These are phyloP conservation scores for Balearica regulorum DNA, from an alignment of 2,797 vertebrate species.

Conservation along the genomic window DNA sequence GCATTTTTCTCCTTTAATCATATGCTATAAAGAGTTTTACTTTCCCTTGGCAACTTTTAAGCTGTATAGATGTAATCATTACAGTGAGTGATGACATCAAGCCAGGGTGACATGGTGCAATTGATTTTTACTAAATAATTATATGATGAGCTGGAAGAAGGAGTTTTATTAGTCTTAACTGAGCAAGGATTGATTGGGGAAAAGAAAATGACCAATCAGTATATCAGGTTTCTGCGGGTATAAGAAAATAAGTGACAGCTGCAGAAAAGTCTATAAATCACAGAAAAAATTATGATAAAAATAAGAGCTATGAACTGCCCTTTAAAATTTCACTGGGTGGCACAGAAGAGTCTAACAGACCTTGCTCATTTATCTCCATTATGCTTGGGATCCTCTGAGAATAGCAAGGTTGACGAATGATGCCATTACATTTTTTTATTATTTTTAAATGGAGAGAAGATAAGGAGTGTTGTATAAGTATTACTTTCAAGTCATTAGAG, in stretches of 20 bases:
- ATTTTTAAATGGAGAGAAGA: constrained; percentile 36
- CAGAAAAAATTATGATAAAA: constrained; percentile 28
- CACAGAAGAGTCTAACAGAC: constrained; percentile 24
- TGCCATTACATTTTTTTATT: constrained; percentile 49
- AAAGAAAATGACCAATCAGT: constrained; percentile 37
- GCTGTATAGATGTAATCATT: constrained; percentile 59
- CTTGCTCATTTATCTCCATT: constrained; percentile 53
- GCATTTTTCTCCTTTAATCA: constrained; percentile 56
- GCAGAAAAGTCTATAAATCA: constrained; percentile 61
- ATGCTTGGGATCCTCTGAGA: constrained; percentile 36
- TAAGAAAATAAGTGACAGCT: constrained; percentile 53
- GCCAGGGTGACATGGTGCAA: constrained; percentile 53
- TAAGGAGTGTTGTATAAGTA: not conserved
- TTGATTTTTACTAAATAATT: constrained; percentile 71
- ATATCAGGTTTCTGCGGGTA: not conserved
- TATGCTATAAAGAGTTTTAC: constrained; percentile 53
- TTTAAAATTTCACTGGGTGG: constrained; percentile 57
- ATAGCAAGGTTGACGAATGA: constrained; percentile 41
- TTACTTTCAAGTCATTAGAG: constrained; percentile 28
- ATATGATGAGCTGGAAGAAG: constrained; percentile 58
- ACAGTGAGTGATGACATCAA: constrained; percentile 69
- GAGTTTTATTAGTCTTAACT: constrained; percentile 63
- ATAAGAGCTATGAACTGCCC: constrained; percentile 45
- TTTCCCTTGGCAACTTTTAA: constrained; percentile 67
- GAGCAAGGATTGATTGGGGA: constrained; percentile 53